Base-by-base conservation (phyloP, 2,113 vertebrate genomes). In the Ageneiosus marmoratus region DNA sequence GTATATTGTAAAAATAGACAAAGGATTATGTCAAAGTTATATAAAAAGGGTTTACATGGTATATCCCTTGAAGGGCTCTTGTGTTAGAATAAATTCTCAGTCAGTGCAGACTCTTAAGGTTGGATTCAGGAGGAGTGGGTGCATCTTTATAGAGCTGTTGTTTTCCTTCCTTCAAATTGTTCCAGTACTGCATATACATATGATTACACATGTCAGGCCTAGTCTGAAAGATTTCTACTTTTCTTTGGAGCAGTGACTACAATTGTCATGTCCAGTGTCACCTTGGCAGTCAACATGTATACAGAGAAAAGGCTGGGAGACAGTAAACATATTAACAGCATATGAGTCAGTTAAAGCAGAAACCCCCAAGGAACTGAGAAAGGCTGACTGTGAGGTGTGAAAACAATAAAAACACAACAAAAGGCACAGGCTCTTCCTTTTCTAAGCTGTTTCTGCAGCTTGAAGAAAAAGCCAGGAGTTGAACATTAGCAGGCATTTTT, bases 401-500 rank as follows among this genome's bases (percentile, higher is more conserved):
- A 32, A 15, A 48, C 62, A 41, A 50, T 60, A 70, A 70, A 41
- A 73, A 27, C 34, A 58, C 56, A 69, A 67, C 50, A 67, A 41
- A 55, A n/a, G 46, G 51, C n/a, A 48, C 9, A 82, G 34, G 16
- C 15, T 37, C 32, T 51, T 63, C 29, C 46, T 50, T 82, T 69
- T 77, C 74, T 81, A 70, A 53, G 58, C 80, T 48, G 55, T 24
- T 77, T 77, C 73, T 65, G 62, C 32, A 82, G 81, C 53, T 81
- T n/a, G 46, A 81, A 53, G 69, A 63, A 75, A 80, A 74, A 51
- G 46, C 34, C 41, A 86, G 18, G 74, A 69, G n/a, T 44, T 82
- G 74, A 34, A 79, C 74, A 86, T 79, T 58, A 78, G 62, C 87
- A 60, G 82, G 27, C 50, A 56, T 29, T 58, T 82, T 62, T 62